A percentile compares a stretch with the other conserved stretches of the same genome.
Evolutionary conservation across 2,888 invertebrate species (phyloP).

Genomic region (Megastigmus dorsalis): DNA sequence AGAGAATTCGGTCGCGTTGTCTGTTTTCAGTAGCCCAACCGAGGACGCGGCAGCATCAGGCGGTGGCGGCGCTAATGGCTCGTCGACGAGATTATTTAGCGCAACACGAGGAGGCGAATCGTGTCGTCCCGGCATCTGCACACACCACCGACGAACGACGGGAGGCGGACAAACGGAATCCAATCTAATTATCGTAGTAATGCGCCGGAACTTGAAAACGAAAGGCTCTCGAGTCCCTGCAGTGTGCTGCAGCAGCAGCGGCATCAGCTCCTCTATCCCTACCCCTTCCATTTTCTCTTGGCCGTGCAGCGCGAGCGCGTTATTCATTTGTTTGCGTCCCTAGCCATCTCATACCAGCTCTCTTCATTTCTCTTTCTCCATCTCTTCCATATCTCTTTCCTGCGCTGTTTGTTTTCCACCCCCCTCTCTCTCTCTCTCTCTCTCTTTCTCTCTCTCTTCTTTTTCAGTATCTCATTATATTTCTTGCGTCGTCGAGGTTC

Average conservation of each 20-base stretch:
- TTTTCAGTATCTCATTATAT: slow-evolving; percentile 47
- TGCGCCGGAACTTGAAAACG: slow-evolving; percentile 67
- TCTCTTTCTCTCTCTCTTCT: slow-evolving; percentile 13
- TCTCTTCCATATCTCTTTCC: slow-evolving; percentile 16
- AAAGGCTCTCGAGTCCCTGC: slow-evolving; percentile 64
- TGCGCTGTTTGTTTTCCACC: slow-evolving; percentile 49
- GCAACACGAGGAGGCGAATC: slow-evolving; percentile 1
- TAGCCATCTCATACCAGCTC: slow-evolving; percentile 22
- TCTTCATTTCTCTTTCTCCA: slow-evolving; percentile 51
- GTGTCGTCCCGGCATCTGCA: not conserved
- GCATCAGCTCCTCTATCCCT: no score
- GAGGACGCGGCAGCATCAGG: no score
- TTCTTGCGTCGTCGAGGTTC: slow-evolving; percentile 23
- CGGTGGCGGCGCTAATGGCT: no score
- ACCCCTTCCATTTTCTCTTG: no score
- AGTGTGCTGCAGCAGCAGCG: no score
- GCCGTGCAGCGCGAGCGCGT: slow-evolving; percentile 61
- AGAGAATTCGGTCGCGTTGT: not conserved
- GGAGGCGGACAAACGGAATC: slow-evolving; percentile 61
- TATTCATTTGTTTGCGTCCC: slow-evolving; percentile 67
- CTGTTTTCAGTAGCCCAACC: no score
- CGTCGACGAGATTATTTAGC: slow-evolving; percentile 6
- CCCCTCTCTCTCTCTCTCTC: slow-evolving; percentile 19
- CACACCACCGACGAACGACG: slow-evolving; percentile 33
- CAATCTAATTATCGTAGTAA: slow-evolving; percentile 71